Conservation (phyloP, 30 jellyfish, hydroid and myxozoan species). For the Aurelia sp. region DNA sequence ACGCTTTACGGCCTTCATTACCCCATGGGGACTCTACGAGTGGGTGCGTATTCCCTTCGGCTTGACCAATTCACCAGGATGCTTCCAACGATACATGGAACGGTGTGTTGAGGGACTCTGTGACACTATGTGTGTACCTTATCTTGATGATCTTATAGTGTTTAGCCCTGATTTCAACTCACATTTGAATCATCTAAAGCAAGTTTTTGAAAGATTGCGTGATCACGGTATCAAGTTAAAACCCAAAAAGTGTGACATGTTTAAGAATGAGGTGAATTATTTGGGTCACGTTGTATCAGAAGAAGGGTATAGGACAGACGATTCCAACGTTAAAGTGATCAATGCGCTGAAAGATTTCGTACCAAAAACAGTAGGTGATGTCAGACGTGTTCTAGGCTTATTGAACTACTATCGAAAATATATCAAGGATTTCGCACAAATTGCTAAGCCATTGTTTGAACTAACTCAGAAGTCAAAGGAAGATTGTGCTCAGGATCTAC, state of each 20-base stretch:
- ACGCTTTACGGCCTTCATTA: too few species aligned
- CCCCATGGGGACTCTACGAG: too few species aligned
- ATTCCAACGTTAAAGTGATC: conserved; percentile 13
- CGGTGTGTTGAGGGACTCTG: conserved; percentile 33
- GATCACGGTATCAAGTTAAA: background rate
- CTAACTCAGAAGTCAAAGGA: background rate
- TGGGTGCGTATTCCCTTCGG: background rate
- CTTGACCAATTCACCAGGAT: conserved; percentile 10
- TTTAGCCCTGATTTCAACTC: conserved; percentile 3
- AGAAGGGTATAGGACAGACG: conserved; percentile 18
- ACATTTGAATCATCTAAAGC: background rate
- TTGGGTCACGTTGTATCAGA: conserved; percentile 24
- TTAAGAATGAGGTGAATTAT: conserved; percentile 10
- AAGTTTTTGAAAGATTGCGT: conserved; percentile 5
- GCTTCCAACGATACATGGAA: conserved; percentile 27
- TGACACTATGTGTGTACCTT: conserved; percentile 8
- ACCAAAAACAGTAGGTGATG: conserved; percentile 25
- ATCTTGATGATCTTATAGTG: conserved; percentile 19
- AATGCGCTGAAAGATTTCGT: conserved; percentile 1
- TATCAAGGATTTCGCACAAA: conserved; percentile 7
- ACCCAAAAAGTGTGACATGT: background rate
- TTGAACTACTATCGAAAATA: conserved; percentile 9
- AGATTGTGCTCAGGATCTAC: too few species aligned
- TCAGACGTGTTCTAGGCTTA: conserved; percentile 17
- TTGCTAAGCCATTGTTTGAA: conserved; percentile 17